Evolutionary conservation across 1,140 invertebrate species (phyloP), one percentile per base, ranked within the genome.

Genomic region (Diabrotica virgifera): DNA sequence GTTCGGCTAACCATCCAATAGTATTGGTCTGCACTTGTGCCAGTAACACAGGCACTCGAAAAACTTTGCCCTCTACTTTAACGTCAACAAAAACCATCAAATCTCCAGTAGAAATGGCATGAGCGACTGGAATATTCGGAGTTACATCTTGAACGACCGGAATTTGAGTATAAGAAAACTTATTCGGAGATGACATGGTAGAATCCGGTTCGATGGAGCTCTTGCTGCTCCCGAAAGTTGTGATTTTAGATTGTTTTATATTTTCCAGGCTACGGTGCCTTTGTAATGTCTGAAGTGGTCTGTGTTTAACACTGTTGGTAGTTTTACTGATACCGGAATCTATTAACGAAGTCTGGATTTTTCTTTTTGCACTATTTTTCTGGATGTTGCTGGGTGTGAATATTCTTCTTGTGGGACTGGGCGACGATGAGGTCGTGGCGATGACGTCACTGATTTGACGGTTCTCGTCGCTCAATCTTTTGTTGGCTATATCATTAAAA

Each of bases 1-100:
- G 87, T 52, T 88, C 83, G 50, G 86, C 84, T 63, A 91, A 79
- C 89, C 89, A 90, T 64, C 82, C 82, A 70, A 89, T 86, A 65
- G 84, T 87, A 63, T 84, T 78, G 51, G 79, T 83, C 61, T 85
- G 83, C 14, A 85, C 78, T 56, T 82, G 84, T 10, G 85, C 82
- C 40, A 84, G 73, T 36, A 84, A 83, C 10, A 89, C 74, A 0
- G 87, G 87, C 59, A 90, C 85, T 50, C 88, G 73, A 59, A 89
- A 80, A 3, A 86, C 71, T 74, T 85, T 87, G 50, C 87, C 84
- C 69, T 86, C 81, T 35, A 89, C 82, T 68, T 85, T 81, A 0
- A 89, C 84, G 75, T 87, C 86, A 5, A 89, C 83, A 0, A 84
- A 76, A 5, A 78, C 37, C 52, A 71, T 73, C 7, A 70, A 66